A percentile compares a stretch with the other conserved stretches of the same genome.
These are phyloP conservation scores for Siderastrea radians DNA, from an alignment of 92 coral and sea anemone genomes.

Conservation along the genomic window DNA sequence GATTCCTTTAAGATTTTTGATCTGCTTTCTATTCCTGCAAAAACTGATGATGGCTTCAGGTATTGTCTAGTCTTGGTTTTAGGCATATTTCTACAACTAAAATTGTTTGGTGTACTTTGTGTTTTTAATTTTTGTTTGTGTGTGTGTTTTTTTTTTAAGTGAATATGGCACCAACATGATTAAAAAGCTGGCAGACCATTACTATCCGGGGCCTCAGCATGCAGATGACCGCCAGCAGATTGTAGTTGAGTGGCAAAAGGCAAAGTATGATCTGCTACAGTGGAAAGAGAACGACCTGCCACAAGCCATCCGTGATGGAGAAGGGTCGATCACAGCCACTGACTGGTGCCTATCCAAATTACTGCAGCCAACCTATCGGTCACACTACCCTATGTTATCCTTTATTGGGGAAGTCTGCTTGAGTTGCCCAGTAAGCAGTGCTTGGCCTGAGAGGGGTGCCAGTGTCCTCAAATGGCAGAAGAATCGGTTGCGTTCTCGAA, in stretches of 20 bases:
- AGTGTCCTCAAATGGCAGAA: conserved; percentile 53
- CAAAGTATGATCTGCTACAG: conserved; percentile 43
- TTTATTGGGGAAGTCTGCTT: conserved; percentile 43
- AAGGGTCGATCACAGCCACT: conserved; percentile 50
- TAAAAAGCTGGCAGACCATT: conserved; percentile 35
- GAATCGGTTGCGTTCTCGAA: conserved; percentile 40
- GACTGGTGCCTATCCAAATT: conserved; percentile 50
- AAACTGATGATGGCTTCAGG: conserved; percentile 47
- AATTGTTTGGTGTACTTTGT: background rate
- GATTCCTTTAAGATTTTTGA: conserved; percentile 40
- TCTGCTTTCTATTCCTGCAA: conserved; percentile 39
- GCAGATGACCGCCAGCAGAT: conserved; percentile 25
- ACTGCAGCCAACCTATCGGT: conserved; percentile 41
- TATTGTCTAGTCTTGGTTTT: conserved; percentile 16
- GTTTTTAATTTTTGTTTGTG: conserved; percentile 1
- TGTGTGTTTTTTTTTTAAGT: conserved; percentile 3
- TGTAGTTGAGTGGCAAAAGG: conserved; percentile 30
- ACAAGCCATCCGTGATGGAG: conserved; percentile 33
- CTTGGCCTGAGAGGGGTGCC: conserved; percentile 62
- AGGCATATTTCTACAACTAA: too few relatives aligned
- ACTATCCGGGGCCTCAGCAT: conserved; percentile 37
- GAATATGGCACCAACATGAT: conserved; percentile 49
- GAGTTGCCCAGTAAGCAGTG: conserved; percentile 49
- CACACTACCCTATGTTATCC: conserved; percentile 43
- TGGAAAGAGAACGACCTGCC: conserved; percentile 47